These are phyloP conservation scores for Sparus aurata DNA, from an alignment of 2,797 vertebrate genomes.

Conservation along the genomic window DNA sequence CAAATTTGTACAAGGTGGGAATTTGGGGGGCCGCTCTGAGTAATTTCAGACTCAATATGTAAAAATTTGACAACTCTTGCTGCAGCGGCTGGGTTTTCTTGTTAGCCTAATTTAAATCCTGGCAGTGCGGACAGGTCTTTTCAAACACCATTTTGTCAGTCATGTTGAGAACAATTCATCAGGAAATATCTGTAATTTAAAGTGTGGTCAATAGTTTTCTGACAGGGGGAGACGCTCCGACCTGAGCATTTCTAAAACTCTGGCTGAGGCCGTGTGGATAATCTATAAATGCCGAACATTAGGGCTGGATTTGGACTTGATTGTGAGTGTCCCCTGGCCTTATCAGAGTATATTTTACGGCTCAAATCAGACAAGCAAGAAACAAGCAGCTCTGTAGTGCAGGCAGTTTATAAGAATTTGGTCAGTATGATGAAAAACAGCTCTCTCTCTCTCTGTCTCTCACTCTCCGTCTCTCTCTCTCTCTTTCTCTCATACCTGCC, in stretches of 20 bases:
- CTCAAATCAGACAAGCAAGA: constrained; percentile 33
- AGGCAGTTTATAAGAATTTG: constrained; percentile 14
- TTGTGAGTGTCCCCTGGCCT: constrained; percentile 10
- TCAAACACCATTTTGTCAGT: neutral
- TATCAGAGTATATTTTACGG: constrained; percentile 15
- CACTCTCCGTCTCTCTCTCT: neutral
- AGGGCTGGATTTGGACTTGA: constrained; percentile 2
- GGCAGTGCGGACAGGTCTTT: neutral
- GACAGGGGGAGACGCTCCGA: too few species aligned
- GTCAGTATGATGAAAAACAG: constrained; percentile 12
- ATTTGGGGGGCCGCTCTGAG: neutral
- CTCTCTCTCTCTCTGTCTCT: neutral
- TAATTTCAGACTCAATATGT: neutral
- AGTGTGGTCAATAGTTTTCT: neutral
- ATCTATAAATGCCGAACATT: constrained; percentile 6
- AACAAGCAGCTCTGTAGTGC: neutral
- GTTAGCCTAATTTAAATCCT: neutral
- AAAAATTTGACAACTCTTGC: too few species aligned
- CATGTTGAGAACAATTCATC: too few species aligned
- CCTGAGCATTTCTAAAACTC: neutral
- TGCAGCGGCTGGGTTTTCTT: too few species aligned
- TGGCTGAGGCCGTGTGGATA: neutral
- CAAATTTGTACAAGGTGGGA: neutral
- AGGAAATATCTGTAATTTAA: neutral
- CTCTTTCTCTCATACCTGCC: neutral